These are phyloP conservation scores for Heliconius melpomene DNA, from an alignment of 1,140 invertebrate genomes.

Conservation along the genomic window DNA sequence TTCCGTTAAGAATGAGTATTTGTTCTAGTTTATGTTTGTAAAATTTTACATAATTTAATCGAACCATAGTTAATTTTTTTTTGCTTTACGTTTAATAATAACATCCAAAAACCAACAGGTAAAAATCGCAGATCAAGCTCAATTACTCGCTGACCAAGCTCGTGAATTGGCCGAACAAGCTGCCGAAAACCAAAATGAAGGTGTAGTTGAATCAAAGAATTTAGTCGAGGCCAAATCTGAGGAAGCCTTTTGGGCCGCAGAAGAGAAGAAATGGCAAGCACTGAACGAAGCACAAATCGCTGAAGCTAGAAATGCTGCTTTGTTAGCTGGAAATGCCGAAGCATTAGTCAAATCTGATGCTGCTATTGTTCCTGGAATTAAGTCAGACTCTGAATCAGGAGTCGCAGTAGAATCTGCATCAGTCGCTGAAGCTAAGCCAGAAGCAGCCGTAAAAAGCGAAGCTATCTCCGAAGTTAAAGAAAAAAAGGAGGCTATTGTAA, in stretches of 20 bases:
- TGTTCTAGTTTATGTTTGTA: not conserved
- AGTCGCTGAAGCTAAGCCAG: slow-evolving; percentile 24
- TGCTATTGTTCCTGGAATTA: slow-evolving; percentile 13
- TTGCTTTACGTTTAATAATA: not conserved
- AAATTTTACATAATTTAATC: not conserved
- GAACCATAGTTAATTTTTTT: not conserved
- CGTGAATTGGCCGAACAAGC: slow-evolving; percentile 52
- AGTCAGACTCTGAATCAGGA: slow-evolving; percentile 9
- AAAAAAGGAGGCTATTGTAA: slow-evolving; percentile 36
- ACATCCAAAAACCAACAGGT: slow-evolving; percentile 33
- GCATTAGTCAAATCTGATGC: slow-evolving; percentile 13
- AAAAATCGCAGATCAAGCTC: slow-evolving; percentile 49
- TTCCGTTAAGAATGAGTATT: no score
- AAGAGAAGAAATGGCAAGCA: slow-evolving; percentile 65
- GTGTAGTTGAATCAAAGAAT: slow-evolving; percentile 48
- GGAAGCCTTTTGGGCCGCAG: slow-evolving; percentile 43
- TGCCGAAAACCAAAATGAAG: slow-evolving; percentile 53
- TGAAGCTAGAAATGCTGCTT: slow-evolving; percentile 52
- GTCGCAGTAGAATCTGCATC: not conserved
- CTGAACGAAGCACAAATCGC: slow-evolving; percentile 52
- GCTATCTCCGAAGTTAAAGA: slow-evolving; percentile 31
- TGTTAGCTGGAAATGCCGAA: slow-evolving; percentile 46
- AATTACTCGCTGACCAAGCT: slow-evolving; percentile 51
- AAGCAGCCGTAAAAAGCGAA: slow-evolving; percentile 20
- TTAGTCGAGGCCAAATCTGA: slow-evolving; percentile 51